A percentile compares a stretch with the other conserved stretches of the same genome.
Evolutionary conservation across 2,888 invertebrate species (phyloP).

Genomic region (Ornithoptera priamus): DNA sequence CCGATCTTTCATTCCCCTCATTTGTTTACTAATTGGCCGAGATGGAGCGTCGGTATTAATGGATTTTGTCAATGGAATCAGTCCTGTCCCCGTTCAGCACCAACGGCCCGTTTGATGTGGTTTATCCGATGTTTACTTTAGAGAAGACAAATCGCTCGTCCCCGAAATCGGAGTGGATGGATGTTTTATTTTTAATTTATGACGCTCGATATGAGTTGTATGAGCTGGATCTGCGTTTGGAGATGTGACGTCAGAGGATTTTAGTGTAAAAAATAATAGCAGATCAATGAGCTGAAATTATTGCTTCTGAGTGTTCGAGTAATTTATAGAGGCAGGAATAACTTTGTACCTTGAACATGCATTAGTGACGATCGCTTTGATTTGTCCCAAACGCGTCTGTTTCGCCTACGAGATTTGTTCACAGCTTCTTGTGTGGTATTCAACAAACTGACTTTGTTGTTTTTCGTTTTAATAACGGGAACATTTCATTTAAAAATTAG

Average conservation of each 20-base stretch:
- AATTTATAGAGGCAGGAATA: neutral
- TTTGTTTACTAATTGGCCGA: slow-evolving; percentile 75
- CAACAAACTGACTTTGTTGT: slow-evolving; percentile 2
- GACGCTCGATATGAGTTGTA: slow-evolving; percentile 22
- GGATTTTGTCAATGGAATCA: slow-evolving; percentile 74
- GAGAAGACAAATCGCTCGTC: slow-evolving; percentile 60
- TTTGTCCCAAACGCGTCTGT: slow-evolving; percentile 1
- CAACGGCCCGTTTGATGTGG: slow-evolving; percentile 66
- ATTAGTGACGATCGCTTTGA: slow-evolving; percentile 14
- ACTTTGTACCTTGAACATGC: slow-evolving; percentile 2
- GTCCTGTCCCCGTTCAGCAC: slow-evolving; percentile 50
- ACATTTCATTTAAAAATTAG: slow-evolving; percentile 9
- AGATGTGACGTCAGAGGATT: slow-evolving; percentile 18
- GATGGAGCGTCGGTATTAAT: slow-evolving; percentile 67
- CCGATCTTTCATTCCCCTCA: slow-evolving; percentile 73
- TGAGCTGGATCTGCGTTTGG: slow-evolving; percentile 5
- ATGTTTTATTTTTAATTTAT: slow-evolving; percentile 36
- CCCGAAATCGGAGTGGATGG: slow-evolving; percentile 31
- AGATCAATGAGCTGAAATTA: slow-evolving; percentile 3
- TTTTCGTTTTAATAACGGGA: slow-evolving; percentile 8
- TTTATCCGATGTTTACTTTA: slow-evolving; percentile 60
- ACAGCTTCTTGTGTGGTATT: slow-evolving; percentile 16
- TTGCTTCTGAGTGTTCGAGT: neutral
- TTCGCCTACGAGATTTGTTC: neutral
- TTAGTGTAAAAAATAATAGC: slow-evolving; percentile 1